Percentiles rank a stretch among this genome's conserved stretches.
Evolutionary conservation across 2,113 vertebrate species (phyloP).

Genomic region (Triplophysa rosa): DNA sequence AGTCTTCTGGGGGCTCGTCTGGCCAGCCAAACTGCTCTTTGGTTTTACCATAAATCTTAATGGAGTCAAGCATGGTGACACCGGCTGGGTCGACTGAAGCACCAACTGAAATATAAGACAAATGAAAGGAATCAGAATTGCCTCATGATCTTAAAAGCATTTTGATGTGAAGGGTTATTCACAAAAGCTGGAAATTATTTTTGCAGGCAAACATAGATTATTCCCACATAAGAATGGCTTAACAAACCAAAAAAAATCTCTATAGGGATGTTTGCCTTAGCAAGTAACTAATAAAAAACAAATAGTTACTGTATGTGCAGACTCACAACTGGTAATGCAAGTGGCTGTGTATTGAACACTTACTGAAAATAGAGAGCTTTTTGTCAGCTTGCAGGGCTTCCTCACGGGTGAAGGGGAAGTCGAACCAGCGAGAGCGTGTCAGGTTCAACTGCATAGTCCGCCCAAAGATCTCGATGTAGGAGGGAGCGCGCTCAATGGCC

Average conservation of each 20-base stretch:
- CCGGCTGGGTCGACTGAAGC: conserved; percentile 96
- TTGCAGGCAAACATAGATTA: no score
- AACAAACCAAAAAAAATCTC: no score
- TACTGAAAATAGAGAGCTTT: conserved; percentile 95
- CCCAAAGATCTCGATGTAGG: conserved; percentile 94
- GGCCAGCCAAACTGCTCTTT: conserved; percentile 99
- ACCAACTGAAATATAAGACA: conserved; percentile 77
- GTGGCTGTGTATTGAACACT: conserved; percentile 53
- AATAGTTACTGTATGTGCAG: no score
- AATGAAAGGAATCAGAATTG: neutral
- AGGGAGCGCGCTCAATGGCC: conserved; percentile 91
- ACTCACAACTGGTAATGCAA: no score
- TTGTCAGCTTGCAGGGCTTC: conserved; percentile 97
- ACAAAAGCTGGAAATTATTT: no score
- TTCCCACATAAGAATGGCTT: no score
- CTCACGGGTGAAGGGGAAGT: conserved; percentile 95
- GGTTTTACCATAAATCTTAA: conserved; percentile 99
- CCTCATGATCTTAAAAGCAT: neutral
- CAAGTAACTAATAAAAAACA: no score
- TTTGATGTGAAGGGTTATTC: no score
- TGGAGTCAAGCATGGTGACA: conserved; percentile 98
- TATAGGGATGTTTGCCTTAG: no score
- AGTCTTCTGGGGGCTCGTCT: conserved; percentile 95
- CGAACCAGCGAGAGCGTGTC: conserved; percentile 97
- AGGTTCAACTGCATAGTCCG: conserved; percentile 97